Conservation (phyloP, 2,797 vertebrate species). For the Pseudopleuronectes americanus region DNA sequence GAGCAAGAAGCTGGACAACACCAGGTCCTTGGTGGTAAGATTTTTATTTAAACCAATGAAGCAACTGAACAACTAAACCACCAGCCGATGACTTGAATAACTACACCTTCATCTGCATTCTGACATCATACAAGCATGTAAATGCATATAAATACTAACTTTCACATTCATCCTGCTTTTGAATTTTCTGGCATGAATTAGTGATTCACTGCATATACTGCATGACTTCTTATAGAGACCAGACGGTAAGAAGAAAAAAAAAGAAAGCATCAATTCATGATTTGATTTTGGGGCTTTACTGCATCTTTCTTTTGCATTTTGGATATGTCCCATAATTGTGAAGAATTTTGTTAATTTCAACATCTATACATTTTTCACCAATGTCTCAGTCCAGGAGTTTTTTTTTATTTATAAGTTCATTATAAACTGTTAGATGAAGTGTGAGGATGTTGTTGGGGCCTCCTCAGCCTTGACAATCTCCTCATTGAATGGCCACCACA, state of each 20-base stretch:
- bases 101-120: neutral
- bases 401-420: too few species aligned
- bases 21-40: constrained; percentile 80
- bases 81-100: constrained; percentile 14
- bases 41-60: constrained; percentile 15
- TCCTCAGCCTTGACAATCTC: neutral
- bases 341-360: neutral
- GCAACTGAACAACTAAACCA: constrained; percentile 18
- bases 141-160: neutral
- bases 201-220: constrained; percentile 21
- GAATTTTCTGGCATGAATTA: constrained; percentile 43
- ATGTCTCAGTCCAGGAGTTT: neutral
- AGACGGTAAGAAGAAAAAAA: neutral
- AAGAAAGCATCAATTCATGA: too few species aligned
- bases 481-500: neutral
- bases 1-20: constrained; percentile 52
- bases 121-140: neutral
- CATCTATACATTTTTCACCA: neutral
- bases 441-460: neutral
- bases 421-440: constrained; percentile 24
- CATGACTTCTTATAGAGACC: neutral
- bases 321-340: neutral
- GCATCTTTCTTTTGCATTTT: constrained; percentile 6
- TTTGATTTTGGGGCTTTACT: neutral
- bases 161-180: constrained; percentile 35